Percentiles rank a stretch among this genome's conserved stretches.
Evolutionary conservation across 1,140 invertebrate species (phyloP).

Genomic region (Leptopilina boulardi): DNA sequence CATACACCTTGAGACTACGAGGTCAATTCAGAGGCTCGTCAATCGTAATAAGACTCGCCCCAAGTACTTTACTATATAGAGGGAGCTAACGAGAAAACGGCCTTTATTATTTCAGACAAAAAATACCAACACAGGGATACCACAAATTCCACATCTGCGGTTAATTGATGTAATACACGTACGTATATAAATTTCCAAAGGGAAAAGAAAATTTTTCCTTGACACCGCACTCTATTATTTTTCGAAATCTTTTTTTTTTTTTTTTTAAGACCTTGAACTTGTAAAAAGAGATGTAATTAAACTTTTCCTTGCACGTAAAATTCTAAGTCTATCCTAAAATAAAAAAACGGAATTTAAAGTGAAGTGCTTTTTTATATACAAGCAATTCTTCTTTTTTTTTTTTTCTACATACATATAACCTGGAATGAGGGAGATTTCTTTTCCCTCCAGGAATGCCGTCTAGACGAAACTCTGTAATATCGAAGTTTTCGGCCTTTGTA

Average conservation of each 20-base stretch:
- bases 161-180: not conserved
- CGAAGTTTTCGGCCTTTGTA: constrained; percentile 10
- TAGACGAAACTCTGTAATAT: constrained; percentile 16
- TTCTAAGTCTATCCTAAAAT: not conserved
- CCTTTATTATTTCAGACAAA: constrained; percentile 26
- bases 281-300: not conserved
- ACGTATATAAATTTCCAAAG: not conserved
- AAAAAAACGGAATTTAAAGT: not conserved
- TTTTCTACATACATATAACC: not conserved
- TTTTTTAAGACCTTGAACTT: not conserved
- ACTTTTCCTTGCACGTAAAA: not conserved
- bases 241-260: not conserved
- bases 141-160: not conserved
- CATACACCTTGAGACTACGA: not conserved
- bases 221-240: constrained; percentile 5
- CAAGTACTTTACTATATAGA: no score
- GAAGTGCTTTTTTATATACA: not conserved
- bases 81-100: constrained; percentile 1
- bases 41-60: not conserved
- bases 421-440: constrained; percentile 5
- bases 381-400: not conserved
- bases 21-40: not conserved
- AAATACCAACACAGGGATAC: not conserved
- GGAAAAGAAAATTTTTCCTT: not conserved
- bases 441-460: constrained; percentile 18